Base-by-base conservation (phyloP, 92 coral and sea anemone genomes). In the Desmophyllum pertusum region DNA sequence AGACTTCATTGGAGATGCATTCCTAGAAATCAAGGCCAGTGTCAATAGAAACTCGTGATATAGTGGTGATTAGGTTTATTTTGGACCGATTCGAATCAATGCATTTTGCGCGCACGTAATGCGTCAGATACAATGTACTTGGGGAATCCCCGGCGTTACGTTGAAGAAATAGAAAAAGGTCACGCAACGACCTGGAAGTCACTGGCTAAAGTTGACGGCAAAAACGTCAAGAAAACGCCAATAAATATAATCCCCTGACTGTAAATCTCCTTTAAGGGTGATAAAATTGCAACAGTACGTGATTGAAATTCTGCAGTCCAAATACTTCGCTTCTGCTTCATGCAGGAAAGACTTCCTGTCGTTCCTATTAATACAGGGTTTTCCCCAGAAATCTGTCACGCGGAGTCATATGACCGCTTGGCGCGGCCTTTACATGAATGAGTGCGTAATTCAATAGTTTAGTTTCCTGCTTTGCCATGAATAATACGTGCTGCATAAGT, bases 91-190 rank as follows among this genome's bases (percentile, higher is more conserved):
- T 37, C 15, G 62, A 27, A 13, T 10, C 17, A 27, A 42, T 15
- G 25, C 15, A 10, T n/a, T 11, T 21, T 39, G n/a, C n/a, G n/a
- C n/a, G n/a, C n/a, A n/a, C n/a, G n/a, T n/a, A n/a, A n/a, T 57
- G 21, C 70, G 23, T 39, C 30, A 19, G 21, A 3, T 71, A 17
- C 7, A 21, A 19, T 10, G 19, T 15, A 62, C 42, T 7, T 6
- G 75, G 75, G 84, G 64, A 79, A 79, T 65, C 84, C 75, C 75
- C 75, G 62, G 46, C 43, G 73, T 79, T 14, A 55, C 82, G 18
- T 11, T 37, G 52, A 42, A 41, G 25, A 14, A 33, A 75, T 40
- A 14, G 30, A 21, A 35, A 37, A 6, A 36, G 15, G 73, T 78
- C 59, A 64, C 73, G 73, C 73, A 78, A 63, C 59, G 48, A 36